Evolutionary conservation across 2,797 vertebrate species (phyloP), one percentile per base, ranked within the genome.

Genomic region (Hipposideros larvatus): DNA sequence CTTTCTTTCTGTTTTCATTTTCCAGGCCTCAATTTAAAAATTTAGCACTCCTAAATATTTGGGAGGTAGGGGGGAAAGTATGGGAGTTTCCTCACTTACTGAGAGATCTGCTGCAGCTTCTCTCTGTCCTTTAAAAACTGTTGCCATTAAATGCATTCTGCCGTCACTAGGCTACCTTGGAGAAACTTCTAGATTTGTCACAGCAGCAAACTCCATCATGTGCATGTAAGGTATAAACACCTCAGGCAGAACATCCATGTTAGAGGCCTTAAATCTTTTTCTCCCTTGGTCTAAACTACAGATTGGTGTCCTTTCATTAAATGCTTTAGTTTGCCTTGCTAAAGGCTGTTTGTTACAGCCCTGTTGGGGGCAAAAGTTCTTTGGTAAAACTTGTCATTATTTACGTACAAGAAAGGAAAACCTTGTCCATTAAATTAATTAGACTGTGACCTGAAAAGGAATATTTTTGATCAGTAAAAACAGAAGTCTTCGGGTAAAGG

Each of bases 351-450:
- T 97, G 94, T 97, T 97, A 88, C 77, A 86, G 95, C 84, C 82
- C 53, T 24, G 91, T 97, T 88, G 77, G 86, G 97, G 97, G 97
- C 86, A 95, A 88, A 89, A 98, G 97, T 98, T 98, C 98, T 98
- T 96, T 95, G 96, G 90, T 90, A 95, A 96, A 93, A 97, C 97
- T 98, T 94, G 97, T 98, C 97, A 93, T 98, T 98, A 97, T 98
- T 97, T 95, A 96, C 95, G 80, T 79, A 71, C 85, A 96, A 28
- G 10, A 97, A 97, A 97, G 97, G 96, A 96, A 98, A 98, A 98
- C 97, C 97, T 97, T 98, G 98, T 96, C 98, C 97, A 96, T 97
- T 97, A 98, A 98, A 98, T 98, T 98, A 98, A 98, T 98, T 98
- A 98, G 98, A 98, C 98, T 95, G 98, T 90, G 88, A 96, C 90